These are phyloP conservation scores for Philereme vetulata DNA, from an alignment of 2,888 invertebrate genomes.

Conservation along the genomic window DNA sequence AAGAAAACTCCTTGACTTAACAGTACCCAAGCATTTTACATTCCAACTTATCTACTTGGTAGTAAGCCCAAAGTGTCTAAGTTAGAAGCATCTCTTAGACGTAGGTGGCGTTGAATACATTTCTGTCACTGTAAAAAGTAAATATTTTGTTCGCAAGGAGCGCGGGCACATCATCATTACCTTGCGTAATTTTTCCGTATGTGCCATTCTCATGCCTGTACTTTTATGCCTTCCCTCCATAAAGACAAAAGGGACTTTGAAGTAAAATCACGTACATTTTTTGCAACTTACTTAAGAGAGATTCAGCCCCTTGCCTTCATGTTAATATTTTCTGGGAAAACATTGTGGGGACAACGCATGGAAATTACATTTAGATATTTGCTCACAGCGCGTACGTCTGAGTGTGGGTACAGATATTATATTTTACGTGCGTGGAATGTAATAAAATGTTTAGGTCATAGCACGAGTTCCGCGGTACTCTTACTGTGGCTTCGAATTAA, in stretches of 20 bases:
- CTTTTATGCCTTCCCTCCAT: constrained; percentile 81
- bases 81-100: constrained; percentile 46
- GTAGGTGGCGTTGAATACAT: constrained; percentile 73
- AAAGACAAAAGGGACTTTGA: constrained; percentile 84
- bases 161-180: constrained; percentile 82
- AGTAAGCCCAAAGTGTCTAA: constrained; percentile 42
- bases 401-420: constrained; percentile 82
- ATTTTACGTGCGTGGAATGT: constrained; percentile 83
- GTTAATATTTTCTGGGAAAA: constrained; percentile 84
- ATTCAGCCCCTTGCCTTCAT: constrained; percentile 82
- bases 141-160: constrained; percentile 79
- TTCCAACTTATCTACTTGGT: constrained; percentile 40
- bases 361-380: constrained; percentile 84
- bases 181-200: constrained; percentile 81
- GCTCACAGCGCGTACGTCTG: constrained; percentile 77
- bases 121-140: constrained; percentile 76
- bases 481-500: constrained; percentile 5
- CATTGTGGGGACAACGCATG: constrained; percentile 83
- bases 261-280: constrained; percentile 85
- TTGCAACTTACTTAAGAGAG: constrained; percentile 84
- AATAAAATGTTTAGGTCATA: constrained; percentile 80
- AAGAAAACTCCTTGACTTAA: constrained; percentile 29
- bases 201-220: constrained; percentile 80
- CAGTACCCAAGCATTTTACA: constrained; percentile 32
- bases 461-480: constrained; percentile 38